These are phyloP conservation scores for Caenorhabditis brenneri DNA, from an alignment of 1,140 invertebrate species.

Conservation along the genomic window DNA sequence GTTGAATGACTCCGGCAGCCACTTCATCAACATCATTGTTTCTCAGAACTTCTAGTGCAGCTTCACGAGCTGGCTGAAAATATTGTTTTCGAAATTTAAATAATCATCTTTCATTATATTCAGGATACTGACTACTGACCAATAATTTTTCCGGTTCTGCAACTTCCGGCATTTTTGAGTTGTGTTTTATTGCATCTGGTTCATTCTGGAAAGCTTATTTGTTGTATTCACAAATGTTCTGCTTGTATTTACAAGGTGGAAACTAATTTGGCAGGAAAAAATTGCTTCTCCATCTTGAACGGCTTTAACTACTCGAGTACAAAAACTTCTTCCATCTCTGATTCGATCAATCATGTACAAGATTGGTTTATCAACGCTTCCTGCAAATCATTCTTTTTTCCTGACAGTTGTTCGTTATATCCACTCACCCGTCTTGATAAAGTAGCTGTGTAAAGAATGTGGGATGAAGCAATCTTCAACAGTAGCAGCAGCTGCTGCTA, in stretches of 20 bases:
- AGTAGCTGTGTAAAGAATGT: constrained; percentile 64
- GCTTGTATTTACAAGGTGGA: constrained; percentile 57
- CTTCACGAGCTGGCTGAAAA: not conserved
- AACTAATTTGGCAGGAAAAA: constrained; percentile 64
- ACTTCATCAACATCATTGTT: constrained; percentile 32
- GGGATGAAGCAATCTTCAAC: constrained; percentile 60
- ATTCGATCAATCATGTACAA: constrained; percentile 60
- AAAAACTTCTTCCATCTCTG: constrained; percentile 64
- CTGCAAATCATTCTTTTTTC: constrained; percentile 48
- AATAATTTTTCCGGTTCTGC: constrained; percentile 58
- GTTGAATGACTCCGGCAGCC: constrained; percentile 41
- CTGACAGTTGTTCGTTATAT: constrained; percentile 13
- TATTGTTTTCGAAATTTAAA: too few species aligned
- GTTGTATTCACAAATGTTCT: not conserved
- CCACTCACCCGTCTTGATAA: constrained; percentile 63
- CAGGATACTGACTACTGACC: not conserved
- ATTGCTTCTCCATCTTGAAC: constrained; percentile 64
- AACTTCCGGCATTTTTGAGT: constrained; percentile 63
- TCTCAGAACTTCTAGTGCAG: constrained; percentile 22
- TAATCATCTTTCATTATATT: constrained; percentile 14
- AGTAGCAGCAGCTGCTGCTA: constrained; percentile 62
- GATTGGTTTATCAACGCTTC: constrained; percentile 56
- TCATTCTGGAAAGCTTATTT: constrained; percentile 31
- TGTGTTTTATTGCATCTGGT: constrained; percentile 59
- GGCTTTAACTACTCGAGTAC: constrained; percentile 64